Conservation (phyloP, 2,797 vertebrate genomes). For the Limnodromus scolopaceus region DNA sequence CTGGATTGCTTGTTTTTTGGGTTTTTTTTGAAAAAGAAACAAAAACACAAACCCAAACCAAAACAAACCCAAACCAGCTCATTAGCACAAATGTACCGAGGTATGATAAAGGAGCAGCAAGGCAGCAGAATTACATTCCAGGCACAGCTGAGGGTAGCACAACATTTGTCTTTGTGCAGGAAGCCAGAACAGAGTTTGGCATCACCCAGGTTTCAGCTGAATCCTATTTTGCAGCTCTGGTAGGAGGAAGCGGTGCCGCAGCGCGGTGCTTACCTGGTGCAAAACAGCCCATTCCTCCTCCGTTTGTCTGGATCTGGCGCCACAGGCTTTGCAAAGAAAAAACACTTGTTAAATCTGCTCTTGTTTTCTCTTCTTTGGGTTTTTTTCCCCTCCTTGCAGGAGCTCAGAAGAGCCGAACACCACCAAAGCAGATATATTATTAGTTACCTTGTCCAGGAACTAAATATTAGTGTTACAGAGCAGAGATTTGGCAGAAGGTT, state of each 20-base stretch:
- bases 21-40: too few relatives aligned
- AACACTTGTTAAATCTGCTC: neutral
- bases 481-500: neutral
- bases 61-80: neutral
- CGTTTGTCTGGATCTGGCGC: fast-evolving
- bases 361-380: too few relatives aligned
- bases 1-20: too few relatives aligned
- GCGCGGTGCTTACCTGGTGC: neutral
- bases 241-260: neutral
- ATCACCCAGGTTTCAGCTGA: neutral
- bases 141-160: neutral
- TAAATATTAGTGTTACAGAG: neutral
- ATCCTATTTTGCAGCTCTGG: neutral
- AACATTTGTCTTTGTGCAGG: neutral
- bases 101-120: neutral
- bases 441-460: neutral
- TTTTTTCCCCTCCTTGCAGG: neutral
- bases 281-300: neutral
- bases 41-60: fast-evolving
- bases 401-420: neutral
- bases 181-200: neutral
- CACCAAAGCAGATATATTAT: fast-evolving
- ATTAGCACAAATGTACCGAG: neutral
- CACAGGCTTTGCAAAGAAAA: neutral
- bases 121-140: neutral